Conservation (phyloP, 2,888 invertebrate species). For the Pollenia labialis region DNA sequence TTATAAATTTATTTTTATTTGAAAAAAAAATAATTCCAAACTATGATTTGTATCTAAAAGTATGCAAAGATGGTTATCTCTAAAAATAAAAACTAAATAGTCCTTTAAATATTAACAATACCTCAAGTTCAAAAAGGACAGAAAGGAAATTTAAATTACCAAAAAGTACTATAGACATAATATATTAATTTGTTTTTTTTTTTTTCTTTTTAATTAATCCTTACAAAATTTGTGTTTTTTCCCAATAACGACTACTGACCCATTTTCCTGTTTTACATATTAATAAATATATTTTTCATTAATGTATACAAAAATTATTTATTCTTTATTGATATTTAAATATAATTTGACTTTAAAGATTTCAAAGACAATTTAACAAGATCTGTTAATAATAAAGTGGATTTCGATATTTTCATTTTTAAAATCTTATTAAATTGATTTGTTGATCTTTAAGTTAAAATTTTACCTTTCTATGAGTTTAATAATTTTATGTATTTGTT, state of each 20-base stretch:
- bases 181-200: background rate
- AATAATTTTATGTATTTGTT: constrained; percentile 25
- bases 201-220: background rate
- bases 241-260: background rate
- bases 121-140: background rate
- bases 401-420: background rate
- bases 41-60: constrained; percentile 21
- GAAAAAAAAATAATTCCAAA: constrained; percentile 18
- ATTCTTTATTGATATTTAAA: constrained; percentile 28
- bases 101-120: constrained; percentile 30
- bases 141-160: constrained; percentile 10
- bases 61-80: background rate
- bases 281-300: constrained; percentile 26
- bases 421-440: constrained; percentile 10
- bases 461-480: background rate
- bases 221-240: constrained; percentile 41
- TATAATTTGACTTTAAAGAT: background rate
- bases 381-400: background rate
- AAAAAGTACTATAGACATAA: too few species aligned
- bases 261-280: constrained; percentile 34
- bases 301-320: constrained; percentile 44
- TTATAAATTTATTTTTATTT: constrained; percentile 9
- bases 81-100: background rate
- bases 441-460: background rate
- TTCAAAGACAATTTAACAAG: background rate